These are phyloP conservation scores for Dromius quadrimaculatus DNA, from an alignment of 2,888 invertebrate genomes.

Conservation along the genomic window DNA sequence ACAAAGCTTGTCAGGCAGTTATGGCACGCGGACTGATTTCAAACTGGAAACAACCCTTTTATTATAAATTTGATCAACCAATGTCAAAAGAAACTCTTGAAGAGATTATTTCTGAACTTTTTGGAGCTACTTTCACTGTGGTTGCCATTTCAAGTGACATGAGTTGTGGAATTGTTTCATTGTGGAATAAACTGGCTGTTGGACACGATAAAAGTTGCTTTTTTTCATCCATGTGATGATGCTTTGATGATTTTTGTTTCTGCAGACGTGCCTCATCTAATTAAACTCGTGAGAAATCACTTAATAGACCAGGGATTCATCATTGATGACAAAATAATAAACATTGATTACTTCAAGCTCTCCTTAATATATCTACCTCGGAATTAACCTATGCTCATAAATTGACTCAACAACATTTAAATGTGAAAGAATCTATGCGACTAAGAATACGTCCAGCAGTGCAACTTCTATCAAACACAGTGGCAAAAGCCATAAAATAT, in stretches of 20 bases:
- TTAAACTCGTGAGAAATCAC: conserved; percentile 45
- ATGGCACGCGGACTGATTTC: no score
- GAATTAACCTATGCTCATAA: conserved; percentile 55
- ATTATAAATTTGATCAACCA: no score
- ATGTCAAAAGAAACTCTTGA: no score
- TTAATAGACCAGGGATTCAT: conserved; percentile 39
- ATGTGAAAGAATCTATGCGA: conserved; percentile 52
- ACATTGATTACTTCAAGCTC: not conserved
- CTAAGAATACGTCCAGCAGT: conserved; percentile 52
- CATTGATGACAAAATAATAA: conserved; percentile 8
- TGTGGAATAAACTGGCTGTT: conserved; percentile 13
- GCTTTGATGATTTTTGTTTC: conserved; percentile 15
- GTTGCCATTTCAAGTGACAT: conserved; percentile 21
- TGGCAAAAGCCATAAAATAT: conserved; percentile 52
- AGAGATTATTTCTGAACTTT: not conserved
- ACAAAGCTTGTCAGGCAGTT: no score
- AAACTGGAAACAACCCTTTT: no score
- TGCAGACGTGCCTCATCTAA: conserved; percentile 26
- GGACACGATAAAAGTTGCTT: conserved; percentile 2
- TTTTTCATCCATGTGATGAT: conserved; percentile 21
- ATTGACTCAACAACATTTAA: conserved; percentile 51
- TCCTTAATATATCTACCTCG: conserved; percentile 20
- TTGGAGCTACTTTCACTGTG: not conserved
- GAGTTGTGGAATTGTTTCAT: conserved; percentile 1
- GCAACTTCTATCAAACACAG: conserved; percentile 53